Evolutionary conservation across 2,113 vertebrate genomes (phyloP).

Genomic region (Felis chaus): DNA sequence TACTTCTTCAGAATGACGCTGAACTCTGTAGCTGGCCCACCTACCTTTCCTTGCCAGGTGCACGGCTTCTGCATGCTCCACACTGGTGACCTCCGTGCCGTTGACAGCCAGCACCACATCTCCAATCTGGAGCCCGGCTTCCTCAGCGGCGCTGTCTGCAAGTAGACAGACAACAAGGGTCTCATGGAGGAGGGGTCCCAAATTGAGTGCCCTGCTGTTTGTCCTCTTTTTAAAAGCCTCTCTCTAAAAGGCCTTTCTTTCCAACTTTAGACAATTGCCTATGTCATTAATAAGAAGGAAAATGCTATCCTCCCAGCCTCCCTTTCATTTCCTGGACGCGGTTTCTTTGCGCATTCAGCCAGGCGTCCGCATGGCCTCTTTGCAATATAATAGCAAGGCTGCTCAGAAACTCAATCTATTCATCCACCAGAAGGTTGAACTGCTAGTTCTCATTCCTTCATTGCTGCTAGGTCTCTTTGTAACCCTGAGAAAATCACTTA

Average conservation of each 20-base stretch:
- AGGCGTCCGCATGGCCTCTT: conserved; percentile 51
- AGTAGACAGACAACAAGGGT: conserved; percentile 47
- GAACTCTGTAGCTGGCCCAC: background rate
- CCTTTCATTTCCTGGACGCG: conserved; percentile 63
- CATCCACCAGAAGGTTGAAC: conserved; percentile 62
- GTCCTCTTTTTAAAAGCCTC: conserved; percentile 56
- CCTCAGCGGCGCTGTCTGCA: conserved; percentile 92
- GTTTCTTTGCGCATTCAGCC: conserved; percentile 57
- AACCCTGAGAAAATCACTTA: conserved; percentile 81
- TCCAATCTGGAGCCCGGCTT: conserved; percentile 92
- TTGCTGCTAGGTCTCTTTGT: conserved; percentile 69
- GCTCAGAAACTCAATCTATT: conserved; percentile 75
- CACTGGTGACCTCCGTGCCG: conserved; percentile 92
- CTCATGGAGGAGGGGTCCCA: conserved; percentile 48
- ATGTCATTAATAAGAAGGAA: conserved; percentile 72
- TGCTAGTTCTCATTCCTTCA: conserved; percentile 66
- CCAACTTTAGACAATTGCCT: conserved; percentile 60
- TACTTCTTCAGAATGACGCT: background rate
- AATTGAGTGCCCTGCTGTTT: conserved; percentile 44
- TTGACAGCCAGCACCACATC: conserved; percentile 93
- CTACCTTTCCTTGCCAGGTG: conserved; percentile 91
- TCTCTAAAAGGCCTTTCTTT: conserved; percentile 58
- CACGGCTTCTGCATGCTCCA: conserved; percentile 92
- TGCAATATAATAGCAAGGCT: conserved; percentile 72
- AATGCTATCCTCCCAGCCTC: conserved; percentile 46